These are phyloP conservation scores for Nothoprocta perdicaria DNA, from an alignment of 2,113 vertebrate species.

Conservation along the genomic window DNA sequence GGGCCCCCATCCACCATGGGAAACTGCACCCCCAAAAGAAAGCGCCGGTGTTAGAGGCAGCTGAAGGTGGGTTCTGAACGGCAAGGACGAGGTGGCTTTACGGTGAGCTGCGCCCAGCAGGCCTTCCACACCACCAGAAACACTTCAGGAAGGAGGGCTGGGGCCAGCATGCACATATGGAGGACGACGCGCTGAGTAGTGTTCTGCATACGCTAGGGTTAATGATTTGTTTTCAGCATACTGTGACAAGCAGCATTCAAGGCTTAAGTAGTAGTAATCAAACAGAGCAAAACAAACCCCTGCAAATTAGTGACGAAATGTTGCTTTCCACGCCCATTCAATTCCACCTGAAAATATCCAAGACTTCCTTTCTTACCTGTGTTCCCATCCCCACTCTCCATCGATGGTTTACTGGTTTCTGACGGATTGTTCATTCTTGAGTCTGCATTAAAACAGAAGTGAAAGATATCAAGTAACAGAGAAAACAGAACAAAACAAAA, in stretches of 20 bases:
- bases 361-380: constrained; percentile 82
- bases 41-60: rapidly evolving
- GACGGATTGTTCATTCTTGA: constrained; percentile 98
- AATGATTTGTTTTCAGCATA: neutral
- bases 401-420: constrained; percentile 94
- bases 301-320: neutral
- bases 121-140: neutral
- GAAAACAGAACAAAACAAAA: neutral
- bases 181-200: neutral
- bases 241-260: neutral
- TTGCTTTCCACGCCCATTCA: neutral
- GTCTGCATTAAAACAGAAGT: constrained; percentile 85
- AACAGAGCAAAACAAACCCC: neutral
- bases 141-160: neutral
- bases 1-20: neutral
- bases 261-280: neutral
- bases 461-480: neutral
- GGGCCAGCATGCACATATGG: neutral
- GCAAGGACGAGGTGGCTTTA: neutral
- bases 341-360: neutral
- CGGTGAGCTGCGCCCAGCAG: neutral
- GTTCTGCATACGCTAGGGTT: neutral
- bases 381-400: constrained; percentile 92
- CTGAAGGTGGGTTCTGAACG: neutral
- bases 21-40: constrained; percentile 18